Evolutionary conservation across 2,113 vertebrate genomes (phyloP), one percentile per base, ranked within the genome.

Genomic region (Anhinga anhinga): DNA sequence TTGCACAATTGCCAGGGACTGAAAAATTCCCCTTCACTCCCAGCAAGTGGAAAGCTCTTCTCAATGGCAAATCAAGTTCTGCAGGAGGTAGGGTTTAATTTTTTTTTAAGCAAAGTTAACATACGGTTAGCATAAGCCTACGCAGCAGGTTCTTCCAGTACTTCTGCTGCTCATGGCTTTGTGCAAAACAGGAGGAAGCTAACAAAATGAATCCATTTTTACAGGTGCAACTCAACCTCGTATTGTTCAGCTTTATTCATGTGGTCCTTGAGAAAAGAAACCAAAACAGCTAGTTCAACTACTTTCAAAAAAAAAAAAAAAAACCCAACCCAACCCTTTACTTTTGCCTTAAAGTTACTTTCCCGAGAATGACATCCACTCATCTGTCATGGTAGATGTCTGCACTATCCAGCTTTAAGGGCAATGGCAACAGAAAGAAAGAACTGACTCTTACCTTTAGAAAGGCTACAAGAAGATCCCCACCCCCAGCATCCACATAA

Each of bases 121-220:
- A 97, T 95, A 97, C 84, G 84, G 96, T 96, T 97, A 94, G 95
- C 96, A 97, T 95, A 97, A 96, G 96, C 97, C 96, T 93, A 96
- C 93, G 85, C 97, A 97, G 96, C 97, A 97, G 97, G 97, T 96
- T 96, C 95, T 96, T 94, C 92, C 96, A 97, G 93, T 88, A 90
- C 88, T 96, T 97, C 82, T 93, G 90, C 93, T 93, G 91, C 66
- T 93, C 5, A 1, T 59, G 94, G 86, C 86, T 95, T 97, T 95
- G 95, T 96, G 78, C 82, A 96, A 74, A 95, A 94, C 96, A 97
- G 95, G 94, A 95, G 95, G 95, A 93, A 97, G 81, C 96, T 72
- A 93, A 95, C 91, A 62, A 96, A 95, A 97, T 18, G 20, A 93
- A 89, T 69, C 83, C 74, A 85, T 89, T 97, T 95, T 91, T 95